phyloP scores from a whole-genome alignment of 53 echinoderm and acorn worm species.

The Mesocentrotus franciscanus region DNA sequence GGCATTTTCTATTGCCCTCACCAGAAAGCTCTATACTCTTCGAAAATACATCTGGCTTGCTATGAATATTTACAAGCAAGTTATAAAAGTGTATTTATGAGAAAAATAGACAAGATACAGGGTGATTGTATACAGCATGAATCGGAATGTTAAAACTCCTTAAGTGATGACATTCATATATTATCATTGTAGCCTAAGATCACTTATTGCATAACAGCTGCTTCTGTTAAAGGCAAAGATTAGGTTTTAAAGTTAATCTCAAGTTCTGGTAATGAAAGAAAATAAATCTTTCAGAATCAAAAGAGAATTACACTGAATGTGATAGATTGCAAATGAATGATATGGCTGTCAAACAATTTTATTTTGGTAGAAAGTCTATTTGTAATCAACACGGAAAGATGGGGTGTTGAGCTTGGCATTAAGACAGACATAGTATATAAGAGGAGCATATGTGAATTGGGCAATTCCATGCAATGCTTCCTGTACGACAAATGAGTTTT shows the following conservation, averaged over 20 bases:
- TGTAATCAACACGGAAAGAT: too few relatives aligned
- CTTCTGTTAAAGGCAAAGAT: not conserved
- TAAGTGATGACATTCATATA: not conserved
- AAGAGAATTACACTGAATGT: too few relatives aligned
- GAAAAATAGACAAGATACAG: not conserved
- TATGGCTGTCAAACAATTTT: too few relatives aligned
- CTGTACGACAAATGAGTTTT: too few relatives aligned
- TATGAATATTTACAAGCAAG: slow-evolving; percentile 2
- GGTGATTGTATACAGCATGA: not conserved
- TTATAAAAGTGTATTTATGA: not conserved
- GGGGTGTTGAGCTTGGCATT: too few relatives aligned
- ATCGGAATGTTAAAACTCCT: not conserved
- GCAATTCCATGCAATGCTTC: too few relatives aligned
- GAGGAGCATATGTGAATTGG: too few relatives aligned
- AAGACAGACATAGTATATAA: too few relatives aligned
- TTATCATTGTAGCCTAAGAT: not conserved
- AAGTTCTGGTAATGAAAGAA: not conserved
- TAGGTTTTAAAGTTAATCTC: not conserved
- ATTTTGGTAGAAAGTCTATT: too few relatives aligned
- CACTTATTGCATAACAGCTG: not conserved
- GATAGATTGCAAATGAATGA: too few relatives aligned
- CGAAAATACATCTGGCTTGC: not conserved
- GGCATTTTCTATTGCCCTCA: not conserved
- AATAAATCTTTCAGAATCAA: too few relatives aligned
- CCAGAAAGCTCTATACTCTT: not conserved